Percentiles rank a stretch among this genome's conserved stretches.
These are phyloP conservation scores for Chrysemys picta DNA, from an alignment of 2,113 vertebrate genomes.

Conservation along the genomic window DNA sequence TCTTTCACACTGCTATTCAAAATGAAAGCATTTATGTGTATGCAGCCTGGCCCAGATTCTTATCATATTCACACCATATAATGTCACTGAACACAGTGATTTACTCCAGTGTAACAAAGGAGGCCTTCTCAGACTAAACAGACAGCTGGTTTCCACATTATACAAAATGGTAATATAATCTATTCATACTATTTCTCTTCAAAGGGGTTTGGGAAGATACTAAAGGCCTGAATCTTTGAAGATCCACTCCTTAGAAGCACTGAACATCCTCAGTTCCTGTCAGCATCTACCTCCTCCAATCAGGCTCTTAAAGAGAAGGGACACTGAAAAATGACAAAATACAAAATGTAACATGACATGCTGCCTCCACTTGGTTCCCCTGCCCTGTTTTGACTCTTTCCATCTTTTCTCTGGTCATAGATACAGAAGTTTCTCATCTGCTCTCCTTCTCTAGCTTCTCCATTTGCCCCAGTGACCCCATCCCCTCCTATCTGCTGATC, in stretches of 20 bases:
- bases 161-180: not conserved
- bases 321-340: not conserved
- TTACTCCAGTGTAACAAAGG: not conserved
- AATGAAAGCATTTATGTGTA: not conserved
- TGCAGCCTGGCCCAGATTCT: not conserved
- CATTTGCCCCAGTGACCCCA: too few relatives aligned
- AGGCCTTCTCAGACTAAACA: not conserved
- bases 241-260: not conserved
- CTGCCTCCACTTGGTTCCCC: too few relatives aligned
- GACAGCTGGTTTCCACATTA: not conserved
- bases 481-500: too few relatives aligned
- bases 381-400: too few relatives aligned
- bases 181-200: not conserved
- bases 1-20: not conserved
- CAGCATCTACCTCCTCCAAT: too few relatives aligned
- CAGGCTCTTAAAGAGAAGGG: not conserved
- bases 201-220: not conserved
- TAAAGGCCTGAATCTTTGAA: not conserved
- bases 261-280: not conserved
- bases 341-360: too few relatives aligned
- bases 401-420: too few relatives aligned
- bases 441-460: too few relatives aligned
- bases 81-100: not conserved
- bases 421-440: too few relatives aligned
- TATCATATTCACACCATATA: not conserved